Percentiles rank a stretch among this genome's conserved stretches.
phyloP scores from a whole-genome alignment of 2,888 invertebrate genomes.

The Drosophila maculinotata region DNA sequence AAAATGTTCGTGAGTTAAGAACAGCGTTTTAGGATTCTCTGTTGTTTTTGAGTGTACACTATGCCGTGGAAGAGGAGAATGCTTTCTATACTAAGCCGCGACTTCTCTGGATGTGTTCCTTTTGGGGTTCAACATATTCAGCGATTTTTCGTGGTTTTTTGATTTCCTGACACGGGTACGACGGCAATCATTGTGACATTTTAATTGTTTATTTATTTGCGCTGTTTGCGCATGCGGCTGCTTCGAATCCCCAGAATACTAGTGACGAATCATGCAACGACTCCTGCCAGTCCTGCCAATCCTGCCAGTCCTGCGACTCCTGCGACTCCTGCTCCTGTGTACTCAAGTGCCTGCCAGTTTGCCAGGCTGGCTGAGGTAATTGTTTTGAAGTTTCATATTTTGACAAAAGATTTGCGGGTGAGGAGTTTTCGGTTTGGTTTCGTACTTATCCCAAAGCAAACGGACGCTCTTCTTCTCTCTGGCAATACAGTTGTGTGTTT shows the following conservation, averaged over 20 bases:
- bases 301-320: constrained; percentile 3
- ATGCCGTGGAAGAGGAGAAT: constrained; percentile 12
- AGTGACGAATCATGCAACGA: constrained; percentile 14
- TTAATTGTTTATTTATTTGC: constrained; percentile 82
- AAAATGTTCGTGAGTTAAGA: no score
- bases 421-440: constrained; percentile 39
- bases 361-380: constrained; percentile 49
- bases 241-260: no score
- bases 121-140: constrained; percentile 66
- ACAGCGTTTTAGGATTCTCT: no score
- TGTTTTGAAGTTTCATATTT: constrained; percentile 69
- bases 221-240: constrained; percentile 55
- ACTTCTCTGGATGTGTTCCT: constrained; percentile 10
- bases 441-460: constrained; percentile 26
- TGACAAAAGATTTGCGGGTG: constrained; percentile 72
- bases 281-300: no score
- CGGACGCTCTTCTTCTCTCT: constrained; percentile 21
- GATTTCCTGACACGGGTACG: constrained; percentile 81
- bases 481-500: constrained; percentile 34
- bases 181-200: constrained; percentile 81
- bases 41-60: no score
- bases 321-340: constrained; percentile 29
- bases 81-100: constrained; percentile 25
- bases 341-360: constrained; percentile 61
- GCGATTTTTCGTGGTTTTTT: constrained; percentile 77